Evolutionary conservation across 2,888 invertebrate species (phyloP).

Genomic region (Calameuta filiformis): DNA sequence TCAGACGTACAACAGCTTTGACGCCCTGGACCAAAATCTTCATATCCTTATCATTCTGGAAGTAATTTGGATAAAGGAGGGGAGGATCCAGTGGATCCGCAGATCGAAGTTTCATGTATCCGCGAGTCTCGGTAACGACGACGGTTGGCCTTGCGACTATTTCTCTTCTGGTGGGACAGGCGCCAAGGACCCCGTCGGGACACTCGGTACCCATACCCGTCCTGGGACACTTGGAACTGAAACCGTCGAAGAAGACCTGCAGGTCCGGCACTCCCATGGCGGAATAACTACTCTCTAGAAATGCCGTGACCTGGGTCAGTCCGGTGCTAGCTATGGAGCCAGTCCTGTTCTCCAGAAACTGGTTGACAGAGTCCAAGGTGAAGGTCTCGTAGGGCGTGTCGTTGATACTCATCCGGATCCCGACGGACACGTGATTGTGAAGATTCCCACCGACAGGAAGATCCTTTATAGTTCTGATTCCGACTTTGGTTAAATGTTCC

Average conservation of each 20-base stretch:
- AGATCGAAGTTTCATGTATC: conserved; percentile 73
- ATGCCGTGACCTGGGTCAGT: conserved; percentile 63
- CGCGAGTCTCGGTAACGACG: conserved; percentile 61
- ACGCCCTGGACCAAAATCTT: conserved; percentile 72
- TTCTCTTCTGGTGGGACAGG: conserved; percentile 47
- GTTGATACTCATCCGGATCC: conserved; percentile 50
- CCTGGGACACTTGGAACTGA: conserved; percentile 55
- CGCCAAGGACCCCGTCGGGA: conserved; percentile 38
- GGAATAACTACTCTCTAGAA: conserved; percentile 59
- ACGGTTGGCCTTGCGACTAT: conserved; percentile 62
- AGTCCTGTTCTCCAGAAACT: conserved; percentile 55
- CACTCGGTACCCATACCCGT: conserved; percentile 52
- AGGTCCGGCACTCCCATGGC: conserved; percentile 60
- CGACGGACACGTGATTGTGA: conserved; percentile 62
- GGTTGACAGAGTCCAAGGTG: conserved; percentile 53
- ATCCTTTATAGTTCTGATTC: conserved; percentile 48
- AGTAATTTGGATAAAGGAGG: conserved; percentile 78
- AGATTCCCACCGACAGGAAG: conserved; percentile 60
- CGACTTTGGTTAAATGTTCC: conserved; percentile 59
- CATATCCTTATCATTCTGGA: conserved; percentile 73
- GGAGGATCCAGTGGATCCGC: conserved; percentile 75
- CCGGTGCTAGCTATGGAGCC: conserved; percentile 65
- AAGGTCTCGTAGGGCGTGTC: conserved; percentile 51
- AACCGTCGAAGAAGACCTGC: conserved; percentile 66
- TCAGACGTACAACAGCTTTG: conserved; percentile 70